A percentile compares a stretch with the other conserved stretches of the same genome.
Evolutionary conservation across 2,888 invertebrate species (phyloP).

Genomic region (Chrysomela aeneicollis): DNA sequence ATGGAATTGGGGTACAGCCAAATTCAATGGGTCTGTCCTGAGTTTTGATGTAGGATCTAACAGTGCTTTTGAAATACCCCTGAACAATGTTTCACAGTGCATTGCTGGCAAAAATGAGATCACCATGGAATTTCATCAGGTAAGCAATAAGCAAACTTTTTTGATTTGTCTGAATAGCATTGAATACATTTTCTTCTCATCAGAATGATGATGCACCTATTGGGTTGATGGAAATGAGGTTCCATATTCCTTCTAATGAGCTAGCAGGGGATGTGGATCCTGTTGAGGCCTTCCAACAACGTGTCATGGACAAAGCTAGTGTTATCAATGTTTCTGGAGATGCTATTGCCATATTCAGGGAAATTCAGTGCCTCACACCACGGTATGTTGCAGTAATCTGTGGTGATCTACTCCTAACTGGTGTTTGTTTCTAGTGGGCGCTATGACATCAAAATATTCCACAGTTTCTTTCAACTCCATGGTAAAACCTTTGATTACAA

Average conservation of each 20-base stretch:
- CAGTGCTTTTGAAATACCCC: constrained; percentile 94
- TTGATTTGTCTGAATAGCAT: constrained; percentile 1
- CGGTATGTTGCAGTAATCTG: constrained; percentile 66
- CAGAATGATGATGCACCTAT: constrained; percentile 98
- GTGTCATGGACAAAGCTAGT: constrained; percentile 96
- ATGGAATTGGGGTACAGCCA: constrained; percentile 99
- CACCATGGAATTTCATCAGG: constrained; percentile 96
- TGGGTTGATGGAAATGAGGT: constrained; percentile 96
- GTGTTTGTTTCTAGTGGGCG: constrained; percentile 82
- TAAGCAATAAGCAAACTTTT: constrained; percentile 51
- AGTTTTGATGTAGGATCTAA: constrained; percentile 85
- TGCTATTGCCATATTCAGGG: constrained; percentile 95
- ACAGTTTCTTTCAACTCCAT: constrained; percentile 89
- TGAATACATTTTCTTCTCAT: constrained; percentile 53
- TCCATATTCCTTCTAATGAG: constrained; percentile 94
- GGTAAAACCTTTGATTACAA: constrained; percentile 99
- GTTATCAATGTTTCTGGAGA: constrained; percentile 98
- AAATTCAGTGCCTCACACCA: constrained; percentile 97
- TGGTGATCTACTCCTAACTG: constrained; percentile 35
- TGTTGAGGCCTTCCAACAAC: constrained; percentile 96
- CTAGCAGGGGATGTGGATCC: constrained; percentile 87
- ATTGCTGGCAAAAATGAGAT: constrained; percentile 98
- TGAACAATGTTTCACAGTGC: constrained; percentile 95
- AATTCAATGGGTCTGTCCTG: constrained; percentile 87
- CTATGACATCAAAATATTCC: constrained; percentile 95